Conservation (phyloP, 2,797 vertebrate species). For the Channallabes apus region DNA sequence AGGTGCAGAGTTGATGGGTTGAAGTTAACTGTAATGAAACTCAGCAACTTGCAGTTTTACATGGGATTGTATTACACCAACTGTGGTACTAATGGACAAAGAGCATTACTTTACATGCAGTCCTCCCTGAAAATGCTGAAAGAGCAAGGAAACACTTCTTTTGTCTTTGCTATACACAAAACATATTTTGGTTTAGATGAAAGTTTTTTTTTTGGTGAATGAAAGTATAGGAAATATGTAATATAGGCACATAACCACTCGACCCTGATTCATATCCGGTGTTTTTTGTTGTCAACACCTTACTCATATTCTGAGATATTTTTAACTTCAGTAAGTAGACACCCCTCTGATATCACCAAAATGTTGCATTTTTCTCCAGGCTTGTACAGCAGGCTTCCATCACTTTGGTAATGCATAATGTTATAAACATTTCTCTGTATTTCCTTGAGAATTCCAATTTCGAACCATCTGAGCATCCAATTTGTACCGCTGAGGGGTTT, state of each 20-base stretch:
- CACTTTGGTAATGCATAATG: not conserved
- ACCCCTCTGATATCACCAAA: no score
- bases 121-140: not conserved
- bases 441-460: not conserved
- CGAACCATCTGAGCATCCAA: not conserved
- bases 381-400: not conserved
- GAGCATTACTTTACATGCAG: not conserved
- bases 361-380: no score
- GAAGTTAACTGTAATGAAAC: conserved; percentile 48
- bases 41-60: conserved; percentile 21
- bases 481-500: not conserved
- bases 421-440: not conserved
- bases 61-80: conserved; percentile 20
- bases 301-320: no score
- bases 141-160: not conserved
- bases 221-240: not conserved
- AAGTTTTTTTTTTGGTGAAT: not conserved
- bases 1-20: conserved; percentile 69
- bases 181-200: not conserved
- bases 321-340: no score
- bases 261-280: no score
- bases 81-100: conserved; percentile 12
- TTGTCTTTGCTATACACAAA: not conserved
- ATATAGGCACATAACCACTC: no score
- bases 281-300: no score